Evolutionary conservation across 2,888 invertebrate genomes (phyloP), one percentile per base, ranked within the genome.

Genomic region (Coenonympha glycerion): DNA sequence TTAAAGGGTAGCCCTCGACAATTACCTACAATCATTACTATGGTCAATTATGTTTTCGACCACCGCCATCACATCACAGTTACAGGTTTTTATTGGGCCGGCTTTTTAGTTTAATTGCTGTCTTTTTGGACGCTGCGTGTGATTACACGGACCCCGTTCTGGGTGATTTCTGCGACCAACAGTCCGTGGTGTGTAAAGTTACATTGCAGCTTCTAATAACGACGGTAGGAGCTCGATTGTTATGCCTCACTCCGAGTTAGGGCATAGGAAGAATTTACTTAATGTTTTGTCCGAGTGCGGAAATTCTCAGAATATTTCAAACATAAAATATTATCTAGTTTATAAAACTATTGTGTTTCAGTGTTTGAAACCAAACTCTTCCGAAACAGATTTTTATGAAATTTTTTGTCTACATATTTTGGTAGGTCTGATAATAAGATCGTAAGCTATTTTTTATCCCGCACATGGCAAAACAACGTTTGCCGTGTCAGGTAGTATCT

Each of bases 1-100:
- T 82, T 75, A 79, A 61, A 78, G 75, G 78, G 75, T 65, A 69
- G 65, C 72, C 78, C 80, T 69, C 69, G 65, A 73, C 82, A 84
- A 86, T 86, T 86, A 84, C 79, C 82, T 79, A 81, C 84, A 81
- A 85, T 85, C 77, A 81, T 84, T 82, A 84, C 82, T 73, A 78
- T 77, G 71, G 74, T 81, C 82, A 78, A 83, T 84, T 83, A 81
- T 80, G 79, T 79, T 74, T 72, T 73, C 73, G 73, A 72, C 79
- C 77, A 66, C 69, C 66, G 65, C 64, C 71, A n/a, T n/a, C n/a
- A n/a, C 78, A 78, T 77, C 77, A 76, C 80, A 79, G 73, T 76
- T 71, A 69, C 76, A 76, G 79, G 76, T 83, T 85, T 85, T 85
- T 85, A 82, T 78, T 75, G 78, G 73, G 66, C 68, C 66, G 77